These are phyloP conservation scores for Eristalis tenax DNA, from an alignment of 2,888 invertebrate genomes.

Conservation along the genomic window DNA sequence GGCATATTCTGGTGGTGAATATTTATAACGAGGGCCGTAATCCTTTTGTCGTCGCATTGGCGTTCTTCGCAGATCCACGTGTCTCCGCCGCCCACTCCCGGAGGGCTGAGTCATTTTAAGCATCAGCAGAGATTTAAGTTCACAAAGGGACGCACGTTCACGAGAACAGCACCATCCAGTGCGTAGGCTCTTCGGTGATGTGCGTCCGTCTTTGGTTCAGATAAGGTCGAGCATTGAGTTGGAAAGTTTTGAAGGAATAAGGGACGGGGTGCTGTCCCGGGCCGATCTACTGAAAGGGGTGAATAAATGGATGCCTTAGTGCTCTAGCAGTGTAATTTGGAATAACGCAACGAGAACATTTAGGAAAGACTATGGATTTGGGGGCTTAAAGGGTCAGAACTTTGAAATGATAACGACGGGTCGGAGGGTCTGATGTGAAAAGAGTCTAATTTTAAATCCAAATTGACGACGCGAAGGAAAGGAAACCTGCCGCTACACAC, in stretches of 20 bases:
- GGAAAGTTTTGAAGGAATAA: neutral
- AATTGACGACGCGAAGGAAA: too few relatives aligned
- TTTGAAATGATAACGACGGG: neutral
- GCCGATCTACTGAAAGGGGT: neutral
- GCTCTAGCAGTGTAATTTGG: neutral
- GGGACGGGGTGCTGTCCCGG: neutral
- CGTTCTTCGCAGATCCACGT: conserved; percentile 12
- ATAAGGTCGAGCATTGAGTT: neutral
- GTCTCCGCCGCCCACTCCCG: neutral
- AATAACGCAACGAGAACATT: neutral
- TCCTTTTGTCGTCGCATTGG: conserved; percentile 22
- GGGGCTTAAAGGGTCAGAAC: neutral
- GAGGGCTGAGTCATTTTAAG: neutral
- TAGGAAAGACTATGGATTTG: neutral
- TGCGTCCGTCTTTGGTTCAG: neutral
- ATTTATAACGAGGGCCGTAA: conserved; percentile 25
- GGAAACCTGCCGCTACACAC: too few relatives aligned
- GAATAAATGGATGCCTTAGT: neutral
- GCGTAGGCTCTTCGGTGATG: neutral
- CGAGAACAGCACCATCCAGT: neutral
- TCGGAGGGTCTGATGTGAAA: neutral
- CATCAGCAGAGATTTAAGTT: neutral
- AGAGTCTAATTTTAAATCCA: neutral
- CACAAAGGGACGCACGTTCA: neutral
- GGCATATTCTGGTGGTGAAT: conserved; percentile 11